Conservation (phyloP, 2,888 invertebrate genomes). For the Melanotus villosus region DNA sequence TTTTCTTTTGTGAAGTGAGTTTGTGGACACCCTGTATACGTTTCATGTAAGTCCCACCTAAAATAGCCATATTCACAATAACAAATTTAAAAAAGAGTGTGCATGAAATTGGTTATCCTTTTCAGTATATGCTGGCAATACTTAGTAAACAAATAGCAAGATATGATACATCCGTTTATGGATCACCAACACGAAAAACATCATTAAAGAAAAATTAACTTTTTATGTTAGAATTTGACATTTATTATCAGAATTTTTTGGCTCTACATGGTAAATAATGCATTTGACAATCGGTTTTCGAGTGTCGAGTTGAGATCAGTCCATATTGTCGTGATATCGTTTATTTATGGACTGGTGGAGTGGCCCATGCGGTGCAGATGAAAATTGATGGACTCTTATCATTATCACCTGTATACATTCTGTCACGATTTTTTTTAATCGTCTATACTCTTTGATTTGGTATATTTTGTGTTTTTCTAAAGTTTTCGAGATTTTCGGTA, state of each 20-base stretch:
- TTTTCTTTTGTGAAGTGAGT: too few relatives aligned
- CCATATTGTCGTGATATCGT: constrained; percentile 49
- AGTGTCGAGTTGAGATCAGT: constrained; percentile 36
- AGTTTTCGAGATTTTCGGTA: too few relatives aligned
- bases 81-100: too few relatives aligned
- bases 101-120: too few relatives aligned
- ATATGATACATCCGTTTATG: too few relatives aligned
- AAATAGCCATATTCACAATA: too few relatives aligned
- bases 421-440: constrained; percentile 31
- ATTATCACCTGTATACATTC: constrained; percentile 44
- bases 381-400: constrained; percentile 51
- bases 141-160: not conserved
- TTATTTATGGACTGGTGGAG: constrained; percentile 51
- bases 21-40: too few relatives aligned
- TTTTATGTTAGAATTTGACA: not conserved
- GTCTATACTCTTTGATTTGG: not conserved
- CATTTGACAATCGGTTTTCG: constrained; percentile 29
- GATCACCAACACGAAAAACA: too few relatives aligned
- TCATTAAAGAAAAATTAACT: not conserved
- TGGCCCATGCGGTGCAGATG: constrained; percentile 43
- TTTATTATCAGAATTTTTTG: constrained; percentile 1
- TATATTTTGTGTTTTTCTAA: not conserved
- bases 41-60: too few relatives aligned
- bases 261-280: constrained; percentile 21
- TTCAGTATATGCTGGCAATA: not conserved